phyloP scores from a whole-genome alignment of 53 echinoderm and acorn worm genomes.

The Temnopleurus reevesii region DNA sequence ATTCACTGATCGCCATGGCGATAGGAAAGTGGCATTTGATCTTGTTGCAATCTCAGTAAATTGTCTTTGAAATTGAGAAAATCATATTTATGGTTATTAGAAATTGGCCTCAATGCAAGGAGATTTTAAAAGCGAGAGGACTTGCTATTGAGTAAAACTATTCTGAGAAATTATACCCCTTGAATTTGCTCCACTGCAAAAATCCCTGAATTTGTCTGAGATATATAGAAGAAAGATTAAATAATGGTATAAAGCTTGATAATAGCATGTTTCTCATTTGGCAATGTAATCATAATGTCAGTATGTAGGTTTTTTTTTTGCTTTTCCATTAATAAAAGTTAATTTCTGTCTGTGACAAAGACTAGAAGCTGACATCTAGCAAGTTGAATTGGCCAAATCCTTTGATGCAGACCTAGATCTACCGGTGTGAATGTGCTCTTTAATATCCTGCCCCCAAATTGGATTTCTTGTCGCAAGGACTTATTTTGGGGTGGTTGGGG shows the following conservation, averaged over 20 bases:
- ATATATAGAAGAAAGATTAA: background rate
- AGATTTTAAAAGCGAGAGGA: background rate
- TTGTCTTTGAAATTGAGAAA: background rate
- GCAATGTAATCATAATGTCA: background rate
- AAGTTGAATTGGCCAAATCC: background rate
- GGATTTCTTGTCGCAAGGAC: slow-evolving; percentile 47
- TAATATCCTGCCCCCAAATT: slow-evolving; percentile 54
- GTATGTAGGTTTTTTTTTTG: background rate
- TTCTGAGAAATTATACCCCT: background rate
- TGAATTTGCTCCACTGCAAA: background rate
- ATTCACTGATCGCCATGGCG: background rate
- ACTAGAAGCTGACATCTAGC: background rate
- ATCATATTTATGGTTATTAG: background rate
- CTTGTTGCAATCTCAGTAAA: no score
- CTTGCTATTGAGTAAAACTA: background rate
- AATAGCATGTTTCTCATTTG: background rate
- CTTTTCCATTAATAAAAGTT: background rate
- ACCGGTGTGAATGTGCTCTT: slow-evolving; percentile 39
- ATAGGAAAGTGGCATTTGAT: no score
- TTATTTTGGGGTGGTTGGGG: slow-evolving; percentile 44
- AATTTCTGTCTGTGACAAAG: background rate
- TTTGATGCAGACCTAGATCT: background rate
- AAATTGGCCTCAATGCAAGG: background rate
- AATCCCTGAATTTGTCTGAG: background rate
- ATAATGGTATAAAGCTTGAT: no score